Evolutionary conservation across 2,888 invertebrate species (phyloP).

Genomic region (Cryptophagus acutangulus): DNA sequence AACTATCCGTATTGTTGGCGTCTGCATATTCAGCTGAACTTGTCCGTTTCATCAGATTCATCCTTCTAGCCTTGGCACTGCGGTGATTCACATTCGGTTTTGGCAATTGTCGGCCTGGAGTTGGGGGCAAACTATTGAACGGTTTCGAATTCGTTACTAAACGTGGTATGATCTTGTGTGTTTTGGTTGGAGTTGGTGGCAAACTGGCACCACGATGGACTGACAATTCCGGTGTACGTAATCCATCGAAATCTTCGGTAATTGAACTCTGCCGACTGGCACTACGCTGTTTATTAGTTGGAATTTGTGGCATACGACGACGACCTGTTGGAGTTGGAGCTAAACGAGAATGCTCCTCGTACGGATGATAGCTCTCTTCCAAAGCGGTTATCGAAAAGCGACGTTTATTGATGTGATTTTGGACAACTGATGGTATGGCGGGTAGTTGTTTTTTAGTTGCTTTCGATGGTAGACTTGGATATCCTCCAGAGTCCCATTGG

Average conservation of each 20-base stretch:
- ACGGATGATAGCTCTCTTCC: slow-evolving; percentile 19
- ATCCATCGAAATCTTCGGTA: slow-evolving; percentile 38
- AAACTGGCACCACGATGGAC: slow-evolving; percentile 46
- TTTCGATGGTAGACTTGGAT: slow-evolving; percentile 20
- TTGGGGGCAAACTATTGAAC: slow-evolving; percentile 51
- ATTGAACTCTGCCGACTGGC: slow-evolving; percentile 44
- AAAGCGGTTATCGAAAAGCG: slow-evolving; percentile 34
- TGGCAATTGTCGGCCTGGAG: slow-evolving; percentile 54
- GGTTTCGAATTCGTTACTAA: slow-evolving; percentile 23
- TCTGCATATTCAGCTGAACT: slow-evolving; percentile 46
- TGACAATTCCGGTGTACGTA: slow-evolving; percentile 36
- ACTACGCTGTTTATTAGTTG: slow-evolving; percentile 41
- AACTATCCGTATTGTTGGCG: slow-evolving; percentile 35
- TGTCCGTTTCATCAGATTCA: slow-evolving; percentile 42
- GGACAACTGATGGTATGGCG: slow-evolving; percentile 40
- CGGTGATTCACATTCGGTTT: slow-evolving; percentile 43
- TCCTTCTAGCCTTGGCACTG: slow-evolving; percentile 42
- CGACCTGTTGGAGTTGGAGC: slow-evolving; percentile 42
- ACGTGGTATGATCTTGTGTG: slow-evolving; percentile 40
- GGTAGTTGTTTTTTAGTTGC: slow-evolving; percentile 47
- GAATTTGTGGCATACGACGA: slow-evolving; percentile 44
- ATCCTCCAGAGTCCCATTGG: slow-evolving; percentile 71
- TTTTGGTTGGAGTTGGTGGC: slow-evolving; percentile 47
- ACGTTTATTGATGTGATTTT: slow-evolving; percentile 55
- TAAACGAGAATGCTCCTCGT: slow-evolving; percentile 18